phyloP scores from a whole-genome alignment of 1,140 invertebrate species.

The Penaeus vannamei region DNA sequence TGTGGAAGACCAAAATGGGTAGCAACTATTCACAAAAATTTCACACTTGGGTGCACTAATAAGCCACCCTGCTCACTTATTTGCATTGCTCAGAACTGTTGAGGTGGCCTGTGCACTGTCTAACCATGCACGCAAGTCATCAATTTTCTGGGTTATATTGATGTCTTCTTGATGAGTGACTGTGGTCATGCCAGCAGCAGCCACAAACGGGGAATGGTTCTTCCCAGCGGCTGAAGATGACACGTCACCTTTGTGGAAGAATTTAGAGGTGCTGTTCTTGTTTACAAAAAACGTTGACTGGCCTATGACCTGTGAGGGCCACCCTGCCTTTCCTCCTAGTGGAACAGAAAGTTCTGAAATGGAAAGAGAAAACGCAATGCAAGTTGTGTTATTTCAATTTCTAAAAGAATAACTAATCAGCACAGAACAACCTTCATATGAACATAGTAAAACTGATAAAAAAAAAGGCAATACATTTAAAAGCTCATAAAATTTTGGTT shows the following conservation, averaged over 20 bases:
- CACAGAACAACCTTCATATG: too few relatives aligned
- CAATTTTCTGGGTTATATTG: constrained; percentile 49
- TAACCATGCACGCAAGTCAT: constrained; percentile 49
- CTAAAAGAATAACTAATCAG: too few relatives aligned
- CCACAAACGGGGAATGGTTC: not conserved
- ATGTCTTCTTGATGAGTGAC: constrained; percentile 23
- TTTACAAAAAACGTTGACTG: constrained; percentile 42
- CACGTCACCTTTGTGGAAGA: not conserved
- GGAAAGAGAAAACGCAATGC: not conserved
- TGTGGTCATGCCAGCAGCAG: not conserved
- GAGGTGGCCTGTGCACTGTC: constrained; percentile 48
- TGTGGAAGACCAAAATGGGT: too few relatives aligned
- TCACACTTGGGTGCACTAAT: too few relatives aligned
- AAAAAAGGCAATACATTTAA: too few relatives aligned
- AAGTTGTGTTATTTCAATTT: too few relatives aligned
- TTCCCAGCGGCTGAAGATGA: not conserved
- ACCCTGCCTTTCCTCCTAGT: constrained; percentile 47
- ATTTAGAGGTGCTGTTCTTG: constrained; percentile 17
- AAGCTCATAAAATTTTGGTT: too few relatives aligned
- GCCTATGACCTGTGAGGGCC: constrained; percentile 53
- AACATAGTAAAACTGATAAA: too few relatives aligned
- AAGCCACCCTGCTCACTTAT: too few relatives aligned
- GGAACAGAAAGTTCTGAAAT: constrained; percentile 50
- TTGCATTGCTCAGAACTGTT: not conserved
- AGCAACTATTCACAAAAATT: too few relatives aligned